A percentile compares a stretch with the other conserved stretches of the same genome.
Conservation (phyloP, 1,140 invertebrate species). For the Lepidurus apus region DNA sequence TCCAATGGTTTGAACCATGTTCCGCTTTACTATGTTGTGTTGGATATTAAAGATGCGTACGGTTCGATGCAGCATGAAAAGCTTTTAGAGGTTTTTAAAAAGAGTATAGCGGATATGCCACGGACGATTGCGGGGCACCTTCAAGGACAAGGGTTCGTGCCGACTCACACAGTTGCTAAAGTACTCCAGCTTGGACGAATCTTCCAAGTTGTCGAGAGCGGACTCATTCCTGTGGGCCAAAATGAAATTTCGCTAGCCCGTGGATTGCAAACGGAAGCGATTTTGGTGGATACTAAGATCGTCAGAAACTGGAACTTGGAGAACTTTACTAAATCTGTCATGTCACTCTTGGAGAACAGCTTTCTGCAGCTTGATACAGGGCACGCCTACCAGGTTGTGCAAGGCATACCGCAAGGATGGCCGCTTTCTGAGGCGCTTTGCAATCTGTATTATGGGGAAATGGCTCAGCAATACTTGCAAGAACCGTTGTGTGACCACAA, state of each 20-base stretch:
- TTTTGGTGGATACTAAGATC: neutral
- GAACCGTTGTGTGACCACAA: neutral
- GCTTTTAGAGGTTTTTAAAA: too few relatives aligned
- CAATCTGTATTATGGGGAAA: neutral
- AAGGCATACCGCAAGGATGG: conserved; percentile 9
- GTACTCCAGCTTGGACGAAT: too few relatives aligned
- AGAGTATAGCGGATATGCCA: too few relatives aligned
- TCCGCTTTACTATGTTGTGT: neutral
- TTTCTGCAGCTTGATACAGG: neutral
- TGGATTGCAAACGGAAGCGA: neutral
- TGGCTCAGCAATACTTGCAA: neutral
- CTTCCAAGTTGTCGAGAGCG: neutral
- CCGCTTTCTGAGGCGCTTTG: neutral
- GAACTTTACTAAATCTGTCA: neutral
- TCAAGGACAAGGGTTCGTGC: too few relatives aligned
- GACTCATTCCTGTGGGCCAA: neutral
- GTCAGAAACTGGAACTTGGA: neutral
- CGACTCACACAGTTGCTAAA: too few relatives aligned
- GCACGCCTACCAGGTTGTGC: neutral
- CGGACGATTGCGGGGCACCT: too few relatives aligned
- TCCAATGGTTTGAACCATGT: neutral
- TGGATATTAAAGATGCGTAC: neutral
- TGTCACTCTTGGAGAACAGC: neutral
- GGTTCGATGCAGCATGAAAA: neutral
- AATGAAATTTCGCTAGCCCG: neutral